Evolutionary conservation across 2,113 vertebrate genomes (phyloP), one percentile per base, ranked within the genome.

Genomic region (Anthoscopus minutus): DNA sequence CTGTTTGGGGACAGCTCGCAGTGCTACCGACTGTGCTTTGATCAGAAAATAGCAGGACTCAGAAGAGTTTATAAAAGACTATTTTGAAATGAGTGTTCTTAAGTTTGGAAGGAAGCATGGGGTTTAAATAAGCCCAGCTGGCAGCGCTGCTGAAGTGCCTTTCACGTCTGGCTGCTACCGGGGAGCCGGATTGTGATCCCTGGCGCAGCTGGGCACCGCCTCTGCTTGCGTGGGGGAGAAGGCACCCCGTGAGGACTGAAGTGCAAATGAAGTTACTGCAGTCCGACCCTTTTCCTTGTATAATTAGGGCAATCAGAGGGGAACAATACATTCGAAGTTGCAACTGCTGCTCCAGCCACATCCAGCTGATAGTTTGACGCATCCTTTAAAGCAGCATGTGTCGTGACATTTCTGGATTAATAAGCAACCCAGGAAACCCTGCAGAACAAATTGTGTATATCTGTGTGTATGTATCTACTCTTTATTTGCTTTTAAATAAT

Each of bases 401-500:
- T 69, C 2, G 0, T 89, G 83, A 93, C 62, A 50, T 91, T 87
- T 81, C 53, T 74, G 56, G 81, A 35, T 20, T 81, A 87, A 79
- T 86, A 81, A 70, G 45, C 58, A 66, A 51, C 35, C 35, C 60
- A 22, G 80, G 67, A 54, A 93, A 45, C 27, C 53, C 48, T 70
- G 38, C 21, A 35, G 33, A 90, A 22, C 11, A 92, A 88, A 64
- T 42, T 83, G 64, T 48, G 25, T 60, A 64, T 0, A 1, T 35
- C 45, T 17, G 16, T 33, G n/a, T 47, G 17, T 47, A 23, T 54
- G 23, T 35, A 77, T 81, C 51, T 25, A 25, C 60, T 83, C 73
- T 62, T 66, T 57, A 88, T 80, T 69, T 92, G 70, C 40, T 85
- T 89, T 84, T 85, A 79, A 91, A 87, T 91, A 89, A 64, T 92